Percentiles rank a stretch among this genome's conserved stretches.
These are phyloP conservation scores for Psephotus haematonotus DNA, from an alignment of 2,113 vertebrate species.

Conservation along the genomic window DNA sequence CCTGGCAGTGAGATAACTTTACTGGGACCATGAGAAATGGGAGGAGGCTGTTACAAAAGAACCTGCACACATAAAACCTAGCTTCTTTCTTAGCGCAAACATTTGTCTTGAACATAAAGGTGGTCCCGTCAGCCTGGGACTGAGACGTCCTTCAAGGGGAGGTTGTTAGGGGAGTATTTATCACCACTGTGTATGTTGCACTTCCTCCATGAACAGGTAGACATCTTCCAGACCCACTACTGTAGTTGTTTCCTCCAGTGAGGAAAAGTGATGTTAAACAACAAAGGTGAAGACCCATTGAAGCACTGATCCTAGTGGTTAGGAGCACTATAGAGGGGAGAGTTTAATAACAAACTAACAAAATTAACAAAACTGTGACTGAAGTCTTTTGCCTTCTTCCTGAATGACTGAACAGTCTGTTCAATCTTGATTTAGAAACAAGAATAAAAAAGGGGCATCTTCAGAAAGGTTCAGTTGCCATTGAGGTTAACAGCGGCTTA, in stretches of 20 bases:
- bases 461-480: neutral
- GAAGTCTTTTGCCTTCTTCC: neutral
- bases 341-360: neutral
- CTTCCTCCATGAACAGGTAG: neutral
- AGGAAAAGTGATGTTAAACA: neutral
- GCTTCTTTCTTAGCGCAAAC: neutral
- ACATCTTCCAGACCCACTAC: neutral
- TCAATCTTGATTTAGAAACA: neutral
- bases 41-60: neutral
- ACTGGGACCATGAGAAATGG: neutral
- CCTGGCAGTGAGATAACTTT: neutral
- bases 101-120: neutral
- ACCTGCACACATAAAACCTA: neutral
- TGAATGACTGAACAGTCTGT: neutral
- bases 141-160: accelerated
- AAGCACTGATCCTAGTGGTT: neutral
- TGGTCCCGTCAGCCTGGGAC: neutral
- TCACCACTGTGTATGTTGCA: neutral
- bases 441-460: neutral
- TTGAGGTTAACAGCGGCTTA: neutral
- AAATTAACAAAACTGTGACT: neutral
- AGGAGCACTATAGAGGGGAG: neutral
- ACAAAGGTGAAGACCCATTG: neutral
- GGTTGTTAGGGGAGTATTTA: neutral
- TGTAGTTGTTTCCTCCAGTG: neutral